Evolutionary conservation across 2,113 vertebrate species (phyloP), one percentile per base, ranked within the genome.

Genomic region (Anoplopoma fimbria): DNA sequence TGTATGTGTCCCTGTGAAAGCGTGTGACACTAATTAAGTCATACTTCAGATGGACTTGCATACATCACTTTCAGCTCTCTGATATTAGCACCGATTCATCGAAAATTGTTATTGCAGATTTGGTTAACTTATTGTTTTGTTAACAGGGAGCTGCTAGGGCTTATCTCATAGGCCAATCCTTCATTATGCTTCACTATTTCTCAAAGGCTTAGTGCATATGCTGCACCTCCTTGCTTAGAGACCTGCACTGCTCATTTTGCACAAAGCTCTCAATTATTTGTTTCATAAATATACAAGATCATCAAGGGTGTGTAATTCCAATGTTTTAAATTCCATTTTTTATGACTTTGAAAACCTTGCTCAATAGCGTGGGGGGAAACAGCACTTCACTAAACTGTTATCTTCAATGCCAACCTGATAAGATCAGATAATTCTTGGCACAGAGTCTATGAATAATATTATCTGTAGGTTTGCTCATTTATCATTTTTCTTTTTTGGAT

Each of bases 121-220:
- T 57, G 31, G 36, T 57, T 57, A 13, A 55, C n/a, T 45, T 62
- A 19, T 61, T 80, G 25, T 67, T 69, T 33, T 80, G 34, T 60
- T 74, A 34, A 51, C 69, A 27, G 27, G 38, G 23, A 69, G 62
- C 15, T 78, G 27, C n/a, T 29, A 36, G 55, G 15, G 27, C 57
- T 75, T 64, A 61, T 79, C 34, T 74, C 51, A 73, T 40, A 74
- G 6, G 51, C 79, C 60, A 71, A 49, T 85, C 57, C 78, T 79
- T n/a, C n/a, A n/a, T n/a, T n/a, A n/a, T 69, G n/a, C 69, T 83
- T 80, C 38, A 34, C 31, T 73, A 23, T 82, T 77, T 87, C 51
- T 75, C 64, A 42, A 57, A 55, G 55, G 68, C 60, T 81, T 77
- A 80, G 62, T 79, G 42, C 38, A 17, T 82, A 23, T 69, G 57